phyloP scores from a whole-genome alignment of 2,888 invertebrate genomes.

The Hydrotaea diabolus region DNA sequence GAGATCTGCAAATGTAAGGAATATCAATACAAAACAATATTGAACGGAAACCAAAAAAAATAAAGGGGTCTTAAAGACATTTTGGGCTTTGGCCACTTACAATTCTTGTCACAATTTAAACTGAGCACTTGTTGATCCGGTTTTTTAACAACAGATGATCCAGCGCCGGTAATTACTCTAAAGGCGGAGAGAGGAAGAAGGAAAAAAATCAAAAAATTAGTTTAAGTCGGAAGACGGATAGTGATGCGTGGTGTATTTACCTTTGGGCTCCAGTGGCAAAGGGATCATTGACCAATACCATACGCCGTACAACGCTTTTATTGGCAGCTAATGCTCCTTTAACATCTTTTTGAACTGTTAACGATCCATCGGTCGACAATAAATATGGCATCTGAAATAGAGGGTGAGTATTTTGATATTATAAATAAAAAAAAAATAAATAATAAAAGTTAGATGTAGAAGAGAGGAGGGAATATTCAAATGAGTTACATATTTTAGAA shows the following conservation, averaged over 20 bases:
- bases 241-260: conserved; percentile 69
- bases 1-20: conserved; percentile 73
- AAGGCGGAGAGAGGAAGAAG: conserved; percentile 42
- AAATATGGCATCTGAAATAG: conserved; percentile 80
- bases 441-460: too few relatives aligned
- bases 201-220: conserved; percentile 11
- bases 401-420: too few relatives aligned
- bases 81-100: conserved; percentile 74
- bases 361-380: conserved; percentile 80
- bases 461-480: too few relatives aligned
- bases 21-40: conserved; percentile 72
- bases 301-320: conserved; percentile 80
- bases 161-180: conserved; percentile 80
- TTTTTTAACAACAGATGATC: conserved; percentile 78
- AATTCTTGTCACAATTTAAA: conserved; percentile 81
- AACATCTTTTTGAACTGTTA: conserved; percentile 81
- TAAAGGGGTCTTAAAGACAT: not conserved
- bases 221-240: not conserved
- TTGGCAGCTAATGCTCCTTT: conserved; percentile 79
- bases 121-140: conserved; percentile 81
- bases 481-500: too few relatives aligned
- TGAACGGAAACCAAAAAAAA: not conserved
- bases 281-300: conserved; percentile 81
- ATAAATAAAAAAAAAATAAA: too few relatives aligned
- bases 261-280: conserved; percentile 79